Evolutionary conservation across 1,140 invertebrate genomes (phyloP).

Genomic region (Zaprionus lachaisei): DNA sequence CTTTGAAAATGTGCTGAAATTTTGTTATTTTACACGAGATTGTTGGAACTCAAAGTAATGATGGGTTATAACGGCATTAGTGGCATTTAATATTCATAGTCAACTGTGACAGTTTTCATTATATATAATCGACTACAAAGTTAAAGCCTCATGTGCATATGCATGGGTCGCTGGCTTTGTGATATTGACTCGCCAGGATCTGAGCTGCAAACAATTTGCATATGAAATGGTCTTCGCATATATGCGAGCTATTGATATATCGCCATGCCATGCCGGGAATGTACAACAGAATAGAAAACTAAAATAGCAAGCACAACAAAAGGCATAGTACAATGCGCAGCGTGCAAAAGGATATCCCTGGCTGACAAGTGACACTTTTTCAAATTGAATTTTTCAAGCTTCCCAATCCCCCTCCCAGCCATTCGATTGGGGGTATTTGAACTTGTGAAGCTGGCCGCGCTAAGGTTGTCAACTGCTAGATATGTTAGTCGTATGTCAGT

Average conservation of each 20-base stretch:
- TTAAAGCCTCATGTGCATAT: constrained; percentile 53
- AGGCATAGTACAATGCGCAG: constrained; percentile 48
- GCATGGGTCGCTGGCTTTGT: constrained; percentile 40
- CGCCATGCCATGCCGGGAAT: constrained; percentile 46
- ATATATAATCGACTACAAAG: neutral
- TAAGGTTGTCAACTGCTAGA: neutral
- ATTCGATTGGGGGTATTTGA: neutral
- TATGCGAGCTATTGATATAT: constrained; percentile 56
- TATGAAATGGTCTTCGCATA: constrained; percentile 59
- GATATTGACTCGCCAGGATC: constrained; percentile 47
- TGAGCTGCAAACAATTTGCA: constrained; percentile 62
- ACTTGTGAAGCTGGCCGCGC: neutral
- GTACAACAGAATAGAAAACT: constrained; percentile 39
- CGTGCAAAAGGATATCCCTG: constrained; percentile 45
- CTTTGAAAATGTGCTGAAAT: neutral
- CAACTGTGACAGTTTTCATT: neutral
- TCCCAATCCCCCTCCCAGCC: neutral
- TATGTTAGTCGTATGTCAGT: neutral
- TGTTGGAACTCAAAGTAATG: neutral
- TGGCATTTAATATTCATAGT: neutral
- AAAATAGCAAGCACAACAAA: constrained; percentile 51
- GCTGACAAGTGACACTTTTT: constrained; percentile 74
- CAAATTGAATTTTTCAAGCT: constrained; percentile 66
- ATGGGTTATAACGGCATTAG: neutral
- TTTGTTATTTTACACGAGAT: neutral